Evolutionary conservation across 92 coral and sea anemone species (phyloP), one percentile per base, ranked within the genome.

Genomic region (Heliopora coerulea): DNA sequence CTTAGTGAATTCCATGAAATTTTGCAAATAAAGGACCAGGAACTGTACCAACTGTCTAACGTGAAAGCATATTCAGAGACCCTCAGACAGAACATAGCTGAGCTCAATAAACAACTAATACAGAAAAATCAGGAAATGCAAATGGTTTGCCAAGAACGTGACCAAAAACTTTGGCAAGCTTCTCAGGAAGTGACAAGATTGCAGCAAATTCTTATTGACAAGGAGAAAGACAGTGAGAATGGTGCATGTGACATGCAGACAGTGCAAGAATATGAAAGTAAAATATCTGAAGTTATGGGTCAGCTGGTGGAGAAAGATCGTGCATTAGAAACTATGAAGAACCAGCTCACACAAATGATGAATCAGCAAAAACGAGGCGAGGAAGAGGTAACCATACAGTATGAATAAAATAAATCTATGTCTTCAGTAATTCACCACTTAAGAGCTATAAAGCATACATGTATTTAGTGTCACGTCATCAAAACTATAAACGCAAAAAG

Each of bases 271-370:
- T 5, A 74, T 80, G 79, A 52, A 85, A 24, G 74, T 59, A 89
- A 90, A 42, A 78, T 89, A 15, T 21, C 83, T 34, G 84, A 72
- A 50, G 83, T 88, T 41, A 83, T 84, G 87, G 82, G 80, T 48
- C 89, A 93, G 75, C 52, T 79, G 68, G 91, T 89, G 27, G 88
- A 79, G 29, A 93, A 88, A 80, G 93, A 86, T 30, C 64, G 66
- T 34, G 79, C 84, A 14, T 63, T 88, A 20, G 88, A 87, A 39
- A 96, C 87, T 21, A 67, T 88, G 63, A 83, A 82, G 59, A 80
- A 62, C 62, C 74, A 49, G 26, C 78, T 81, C 62, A 85, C 80
- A 20, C 80, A 72, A 62, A 49, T 86, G 72, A 67, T 67, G 35
- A 70, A 48, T 34, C 86, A 84, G 29, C 80, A 80, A 26, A 81